Evolutionary conservation across 2,113 vertebrate species (phyloP), one percentile per base, ranked within the genome.

Genomic region (Naja naja): DNA sequence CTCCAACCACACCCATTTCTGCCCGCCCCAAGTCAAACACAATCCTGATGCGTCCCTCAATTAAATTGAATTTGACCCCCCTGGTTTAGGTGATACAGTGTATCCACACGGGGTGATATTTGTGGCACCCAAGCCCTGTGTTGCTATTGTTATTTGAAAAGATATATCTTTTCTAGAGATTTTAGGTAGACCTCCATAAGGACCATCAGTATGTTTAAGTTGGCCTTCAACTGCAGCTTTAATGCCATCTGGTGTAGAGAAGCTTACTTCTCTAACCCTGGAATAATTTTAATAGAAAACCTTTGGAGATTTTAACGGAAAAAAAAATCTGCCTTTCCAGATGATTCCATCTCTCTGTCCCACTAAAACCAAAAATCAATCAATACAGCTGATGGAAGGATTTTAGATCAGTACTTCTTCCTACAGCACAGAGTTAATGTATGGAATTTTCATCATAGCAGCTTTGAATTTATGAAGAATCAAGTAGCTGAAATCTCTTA

Each of bases 261-360:
- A 45, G 7, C 30, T 55, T 86, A 94, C 58, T 55, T 93, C 5
- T 64, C 25, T 60, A 22, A 7, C 91, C 96, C 91, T 85, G 90
- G 54, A 47, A 89, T 49, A 94, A 86, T 87, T 90, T 89, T 54
- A 3, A 92, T 86, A 22, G 45, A 52, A 95, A 88, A 5, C 2
- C 56, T 18, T 91, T 90, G 30, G 55, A 91, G 45, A 91, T 52
- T 69, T 92, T 93, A 93, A 93, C 3, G 7, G 90, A 4, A 56
- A 23, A 56, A 34, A 93, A 95, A 56, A 14, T 20, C 93, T 56
- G 94, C 92, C 94, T 27, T 89, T 1, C 88, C 25, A 91, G 30
- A 94, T n/a, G 1, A 90, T 95, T 94, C 91, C 89, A 30, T 87
- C 39, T n/a, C 30, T 69, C 30, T 34, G 30, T 34, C 30, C 30